Conservation (phyloP, 92 coral and sea anemone species). For the Muricea muricata region DNA sequence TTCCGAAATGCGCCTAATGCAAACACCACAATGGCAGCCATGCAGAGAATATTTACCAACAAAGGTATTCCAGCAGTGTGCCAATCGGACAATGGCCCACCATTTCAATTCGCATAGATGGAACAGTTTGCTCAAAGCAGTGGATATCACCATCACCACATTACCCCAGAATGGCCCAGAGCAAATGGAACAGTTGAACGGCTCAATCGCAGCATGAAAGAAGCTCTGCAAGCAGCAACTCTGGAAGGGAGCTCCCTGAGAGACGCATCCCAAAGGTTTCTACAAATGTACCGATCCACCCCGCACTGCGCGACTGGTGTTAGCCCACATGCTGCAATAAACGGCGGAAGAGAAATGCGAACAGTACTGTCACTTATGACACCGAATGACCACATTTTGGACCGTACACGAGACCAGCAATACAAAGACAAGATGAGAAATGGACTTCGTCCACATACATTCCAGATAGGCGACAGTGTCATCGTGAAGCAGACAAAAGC, state of each 20-base stretch:
- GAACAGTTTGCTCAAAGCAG: conserved; percentile 17
- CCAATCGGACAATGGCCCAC: conserved; percentile 56
- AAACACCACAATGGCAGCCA: conserved; percentile 39
- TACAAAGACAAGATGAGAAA: conserved; percentile 23
- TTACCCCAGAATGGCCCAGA: conserved; percentile 46
- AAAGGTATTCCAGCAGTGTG: conserved; percentile 43
- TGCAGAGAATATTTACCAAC: conserved; percentile 27
- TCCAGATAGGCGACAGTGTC: background rate
- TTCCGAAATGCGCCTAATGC: conserved; percentile 19
- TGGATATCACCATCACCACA: conserved; percentile 11
- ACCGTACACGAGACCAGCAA: conserved; percentile 5
- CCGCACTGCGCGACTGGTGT: conserved; percentile 36
- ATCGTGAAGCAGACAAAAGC: conserved; percentile 14
- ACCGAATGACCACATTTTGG: background rate
- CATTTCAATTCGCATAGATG: conserved; percentile 47
- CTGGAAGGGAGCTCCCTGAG: background rate
- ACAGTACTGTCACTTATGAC: conserved; percentile 21
- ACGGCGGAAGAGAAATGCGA: conserved; percentile 40
- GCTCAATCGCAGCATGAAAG: conserved; percentile 24
- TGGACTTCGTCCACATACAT: background rate
- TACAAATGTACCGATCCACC: conserved; percentile 20
- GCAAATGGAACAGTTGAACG: conserved; percentile 52
- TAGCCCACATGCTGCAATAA: conserved; percentile 29
- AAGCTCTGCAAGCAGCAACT: conserved; percentile 14
- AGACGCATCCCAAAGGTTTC: background rate